Evolutionary conservation across 2,113 vertebrate species (phyloP), one percentile per base, ranked within the genome.

Genomic region (Ciconia stormi): DNA sequence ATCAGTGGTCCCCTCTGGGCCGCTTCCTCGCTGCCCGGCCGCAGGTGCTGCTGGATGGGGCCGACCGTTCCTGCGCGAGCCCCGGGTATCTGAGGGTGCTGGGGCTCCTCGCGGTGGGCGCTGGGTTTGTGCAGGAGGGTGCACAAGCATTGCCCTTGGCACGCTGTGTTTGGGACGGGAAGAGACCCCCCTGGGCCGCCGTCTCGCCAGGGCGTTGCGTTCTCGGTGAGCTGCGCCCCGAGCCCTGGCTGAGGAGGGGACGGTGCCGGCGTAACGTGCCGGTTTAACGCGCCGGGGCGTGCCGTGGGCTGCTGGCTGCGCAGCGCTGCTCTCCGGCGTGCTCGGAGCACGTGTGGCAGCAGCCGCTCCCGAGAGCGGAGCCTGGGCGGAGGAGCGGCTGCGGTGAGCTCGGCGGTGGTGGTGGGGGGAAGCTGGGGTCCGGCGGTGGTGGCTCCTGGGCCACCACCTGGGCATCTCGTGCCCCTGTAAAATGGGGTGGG

Each of bases 31-130:
- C 7, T 6, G 2, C 27, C 42, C 77, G 36, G 67, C 38, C 7
- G 0, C 6, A 32, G 55, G 6, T 76, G 76, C 71, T 77, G 72
- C 78, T 36, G 81, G 63, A 13, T 47, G 67, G 29, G 21, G 30
- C 26, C 2, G 8, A 36, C 27, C 0, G 0, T 53, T 49, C 21
- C n/a, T 29, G 49, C 0, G 0, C 8, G 26, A 61, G 10, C 61
- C 22, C 14, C 0, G 0, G 26, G 13, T 58, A n/a, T 16, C 67
- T 0, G 0, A 50, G 58, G 53, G 32, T 70, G 52, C 89, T 61
- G 59, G 40, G 44, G 36, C 46, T 56, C 36, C 76, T 70, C 0
- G 3, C 7, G 9, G 5, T 11, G 52, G 55, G 69, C 23, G 80
- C 66, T 63, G 67, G 29, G 44, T 29, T 61, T 44, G 18, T 10